Evolutionary conservation across 2,113 vertebrate genomes (phyloP).

Genomic region (Formicarius rufipectus): DNA sequence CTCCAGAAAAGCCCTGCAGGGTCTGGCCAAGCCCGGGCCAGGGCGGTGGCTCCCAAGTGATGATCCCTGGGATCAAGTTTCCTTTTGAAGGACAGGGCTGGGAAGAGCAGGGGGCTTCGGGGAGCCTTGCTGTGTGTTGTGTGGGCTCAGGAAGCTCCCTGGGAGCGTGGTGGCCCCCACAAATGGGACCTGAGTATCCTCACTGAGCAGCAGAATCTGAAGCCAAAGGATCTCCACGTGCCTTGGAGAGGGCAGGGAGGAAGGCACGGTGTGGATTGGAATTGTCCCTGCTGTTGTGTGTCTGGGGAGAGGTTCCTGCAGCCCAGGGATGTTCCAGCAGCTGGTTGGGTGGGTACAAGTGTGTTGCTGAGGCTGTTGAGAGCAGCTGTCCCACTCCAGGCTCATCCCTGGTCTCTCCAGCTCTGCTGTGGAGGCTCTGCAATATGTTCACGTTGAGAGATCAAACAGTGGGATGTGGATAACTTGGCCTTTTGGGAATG

Average conservation of each 20-base stretch:
- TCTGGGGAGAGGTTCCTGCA: neutral
- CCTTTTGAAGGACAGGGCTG: neutral
- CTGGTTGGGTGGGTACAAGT: neutral
- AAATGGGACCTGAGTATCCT: neutral
- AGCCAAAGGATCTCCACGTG: rapidly evolving
- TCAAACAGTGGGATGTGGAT: neutral
- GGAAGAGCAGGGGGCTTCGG: neutral
- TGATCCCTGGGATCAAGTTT: neutral
- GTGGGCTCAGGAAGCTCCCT: neutral
- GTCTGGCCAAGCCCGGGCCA: rapidly evolving
- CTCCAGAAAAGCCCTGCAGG: neutral
- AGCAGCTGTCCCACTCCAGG: neutral
- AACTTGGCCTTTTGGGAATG: neutral
- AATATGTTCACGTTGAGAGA: neutral
- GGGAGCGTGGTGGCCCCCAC: neutral
- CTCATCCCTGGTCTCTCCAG: neutral
- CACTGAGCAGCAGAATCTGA: rapidly evolving
- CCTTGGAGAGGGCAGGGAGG: neutral
- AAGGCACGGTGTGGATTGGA: neutral
- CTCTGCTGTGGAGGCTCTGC: neutral
- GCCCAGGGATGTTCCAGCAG: neutral
- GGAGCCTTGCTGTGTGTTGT: neutral
- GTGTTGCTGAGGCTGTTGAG: neutral
- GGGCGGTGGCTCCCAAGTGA: rapidly evolving
- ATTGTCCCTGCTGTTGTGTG: neutral